Evolutionary conservation across 30 jellyfish, hydroid and myxozoan genomes (phyloP), one percentile per base, ranked within the genome.

Genomic region (Calvadosia cruxmelitensis): DNA sequence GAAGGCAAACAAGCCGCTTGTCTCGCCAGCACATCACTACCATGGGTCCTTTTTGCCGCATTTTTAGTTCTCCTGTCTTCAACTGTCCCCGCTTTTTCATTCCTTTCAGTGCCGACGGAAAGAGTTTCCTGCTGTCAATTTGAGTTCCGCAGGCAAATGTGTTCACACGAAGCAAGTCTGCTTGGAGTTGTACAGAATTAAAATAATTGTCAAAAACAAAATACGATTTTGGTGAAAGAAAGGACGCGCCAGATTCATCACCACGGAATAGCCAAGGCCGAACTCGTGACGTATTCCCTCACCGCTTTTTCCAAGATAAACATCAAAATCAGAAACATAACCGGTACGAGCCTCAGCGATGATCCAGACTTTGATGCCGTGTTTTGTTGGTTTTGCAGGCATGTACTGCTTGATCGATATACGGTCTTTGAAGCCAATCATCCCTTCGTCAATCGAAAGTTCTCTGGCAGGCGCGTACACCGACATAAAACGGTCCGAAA

Each of bases 361-460:
- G 2, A 79, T 79, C 80, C 86, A 75, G 20, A 75, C 26, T 51
- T 65, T 75, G 50, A 65, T 65, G 26, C 80, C 74, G 66, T 67
- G 66, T 50, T 75, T 75, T 33, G 65, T 65, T 48, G 86, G 86
- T 31, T 75, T 75, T 68, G 65, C 66, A 36, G 86, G 80, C 86
- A 75, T 75, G 34, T 75, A 63, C 50, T 65, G 86, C 65, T 64
- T 52, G 65, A 76, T 64, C 28, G 78, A 30, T 15, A 76, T 76
- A 27, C 80, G 50, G 16, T 71, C 48, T 29, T 66, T 35, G 29
- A 79, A 64, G 32, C 86, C 80, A 28, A 76, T 53, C 86, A 76
- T 76, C 5, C 90, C 25, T 53, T 76, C 80, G 53, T 76, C 86
- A 2, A 65, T 27, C 24, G 81, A 35, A 34, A 76, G 86, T 5